Evolutionary conservation across 2,797 vertebrate genomes (phyloP).

Genomic region (Enteromius treurensis): DNA sequence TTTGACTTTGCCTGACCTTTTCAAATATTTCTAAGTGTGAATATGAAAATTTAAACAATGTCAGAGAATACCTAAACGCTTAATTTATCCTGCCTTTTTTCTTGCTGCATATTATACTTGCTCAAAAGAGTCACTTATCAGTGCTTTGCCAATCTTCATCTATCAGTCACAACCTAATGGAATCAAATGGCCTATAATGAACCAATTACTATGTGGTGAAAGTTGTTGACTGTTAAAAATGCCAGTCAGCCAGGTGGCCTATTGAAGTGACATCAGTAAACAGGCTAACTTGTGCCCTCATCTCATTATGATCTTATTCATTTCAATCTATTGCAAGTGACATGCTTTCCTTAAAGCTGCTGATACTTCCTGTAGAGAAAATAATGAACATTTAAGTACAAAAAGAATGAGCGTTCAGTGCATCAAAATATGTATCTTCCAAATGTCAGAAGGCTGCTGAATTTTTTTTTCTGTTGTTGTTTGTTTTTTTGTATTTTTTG

Average conservation of each 20-base stretch:
- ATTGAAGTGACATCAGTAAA: conserved; percentile 37
- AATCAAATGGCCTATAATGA: conserved; percentile 65
- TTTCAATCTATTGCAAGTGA: not conserved
- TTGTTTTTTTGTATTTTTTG: not conserved
- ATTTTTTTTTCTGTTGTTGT: too few relatives aligned
- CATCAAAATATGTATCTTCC: not conserved
- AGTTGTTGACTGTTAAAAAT: conserved; percentile 60
- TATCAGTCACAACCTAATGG: conserved; percentile 64
- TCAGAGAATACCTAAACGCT: conserved; percentile 14
- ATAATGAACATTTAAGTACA: not conserved
- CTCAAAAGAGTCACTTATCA: conserved; percentile 67
- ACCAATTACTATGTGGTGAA: conserved; percentile 62
- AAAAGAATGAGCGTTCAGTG: not conserved
- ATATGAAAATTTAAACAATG: not conserved
- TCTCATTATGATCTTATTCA: conserved; percentile 2
- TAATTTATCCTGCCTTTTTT: conserved; percentile 40
- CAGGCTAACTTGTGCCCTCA: not conserved
- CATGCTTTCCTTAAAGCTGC: conserved; percentile 1
- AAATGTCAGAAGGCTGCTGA: not conserved
- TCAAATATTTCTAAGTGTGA: not conserved
- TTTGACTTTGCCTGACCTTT: not conserved
- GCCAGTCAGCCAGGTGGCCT: conserved; percentile 45
- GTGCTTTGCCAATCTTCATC: conserved; percentile 62
- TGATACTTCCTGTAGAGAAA: not conserved
- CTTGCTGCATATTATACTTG: conserved; percentile 59